These are phyloP conservation scores for Python bivittatus DNA, from an alignment of 2,113 vertebrate species.

Conservation along the genomic window DNA sequence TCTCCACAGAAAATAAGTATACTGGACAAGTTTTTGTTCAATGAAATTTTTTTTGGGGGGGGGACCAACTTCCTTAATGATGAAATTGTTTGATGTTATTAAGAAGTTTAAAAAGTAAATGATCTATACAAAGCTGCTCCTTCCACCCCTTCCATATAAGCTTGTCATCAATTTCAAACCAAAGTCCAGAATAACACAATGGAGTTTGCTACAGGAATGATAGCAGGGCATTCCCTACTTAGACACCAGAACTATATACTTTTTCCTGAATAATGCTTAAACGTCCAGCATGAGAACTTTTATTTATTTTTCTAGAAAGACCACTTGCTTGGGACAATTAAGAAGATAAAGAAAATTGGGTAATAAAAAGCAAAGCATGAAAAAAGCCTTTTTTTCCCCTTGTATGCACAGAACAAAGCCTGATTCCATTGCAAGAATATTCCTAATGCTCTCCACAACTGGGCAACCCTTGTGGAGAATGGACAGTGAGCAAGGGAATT, in stretches of 20 bases:
- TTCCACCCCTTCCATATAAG: too few relatives aligned
- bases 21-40: not conserved
- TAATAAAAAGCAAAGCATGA: not conserved
- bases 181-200: not conserved
- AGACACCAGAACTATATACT: not conserved
- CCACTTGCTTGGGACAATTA: not conserved
- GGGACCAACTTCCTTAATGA: too few relatives aligned
- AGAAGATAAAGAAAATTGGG: not conserved
- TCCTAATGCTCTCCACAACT: not conserved
- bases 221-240: not conserved
- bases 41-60: not conserved
- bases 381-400: not conserved
- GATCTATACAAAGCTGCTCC: not conserved
- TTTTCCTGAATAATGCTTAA: not conserved
- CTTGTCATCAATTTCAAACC: not conserved
- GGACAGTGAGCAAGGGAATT: not conserved
- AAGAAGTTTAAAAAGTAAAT: not conserved
- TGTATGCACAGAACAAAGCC: not conserved
- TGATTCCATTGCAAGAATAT: not conserved
- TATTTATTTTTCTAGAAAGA: not conserved
- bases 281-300: not conserved
- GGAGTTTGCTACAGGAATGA: not conserved
- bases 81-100: not conserved
- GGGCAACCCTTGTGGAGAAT: not conserved
- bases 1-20: not conserved